Conservation (phyloP, 30 jellyfish, hydroid and myxozoan genomes). For the Catostylus mosaicus region DNA sequence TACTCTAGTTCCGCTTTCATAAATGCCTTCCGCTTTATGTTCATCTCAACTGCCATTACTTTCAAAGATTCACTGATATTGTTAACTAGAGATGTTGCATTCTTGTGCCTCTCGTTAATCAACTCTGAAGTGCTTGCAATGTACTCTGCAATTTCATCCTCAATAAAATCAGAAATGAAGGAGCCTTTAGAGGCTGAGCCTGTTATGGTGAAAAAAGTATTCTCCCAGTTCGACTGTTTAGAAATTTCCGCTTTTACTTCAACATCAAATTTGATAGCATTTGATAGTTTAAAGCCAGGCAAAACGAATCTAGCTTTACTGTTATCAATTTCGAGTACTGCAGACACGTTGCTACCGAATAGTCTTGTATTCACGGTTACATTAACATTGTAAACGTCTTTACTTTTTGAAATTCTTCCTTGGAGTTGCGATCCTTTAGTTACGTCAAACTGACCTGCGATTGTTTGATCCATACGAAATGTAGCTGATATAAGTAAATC, state of each 20-base stretch:
- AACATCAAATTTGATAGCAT: constrained; percentile 8
- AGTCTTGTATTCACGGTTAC: constrained; percentile 1
- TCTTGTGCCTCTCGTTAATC: not conserved
- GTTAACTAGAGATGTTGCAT: constrained; percentile 4
- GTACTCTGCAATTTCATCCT: not conserved
- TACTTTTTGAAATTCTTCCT: constrained; percentile 30
- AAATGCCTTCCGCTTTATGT: not conserved
- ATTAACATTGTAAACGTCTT: constrained; percentile 4
- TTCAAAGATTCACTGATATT: not conserved
- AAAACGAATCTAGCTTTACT: constrained; percentile 4
- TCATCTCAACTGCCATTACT: not conserved
- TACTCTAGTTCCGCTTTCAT: constrained; percentile 3
- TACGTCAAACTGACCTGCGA: constrained; percentile 42
- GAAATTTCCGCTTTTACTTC: constrained; percentile 40
- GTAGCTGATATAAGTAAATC: constrained; percentile 14
- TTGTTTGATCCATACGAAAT: constrained; percentile 14
- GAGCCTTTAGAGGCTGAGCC: constrained; percentile 34
- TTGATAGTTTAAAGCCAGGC: constrained; percentile 7
- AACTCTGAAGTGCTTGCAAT: not conserved
- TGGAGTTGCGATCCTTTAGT: constrained; percentile 1
- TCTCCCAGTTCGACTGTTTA: constrained; percentile 30
- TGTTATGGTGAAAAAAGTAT: constrained; percentile 1
- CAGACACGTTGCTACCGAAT: constrained; percentile 6
- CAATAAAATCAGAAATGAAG: not conserved
- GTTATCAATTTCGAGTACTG: constrained; percentile 6